These are phyloP conservation scores for Colaptes auratus DNA, from an alignment of 2,113 vertebrate species.

Conservation along the genomic window DNA sequence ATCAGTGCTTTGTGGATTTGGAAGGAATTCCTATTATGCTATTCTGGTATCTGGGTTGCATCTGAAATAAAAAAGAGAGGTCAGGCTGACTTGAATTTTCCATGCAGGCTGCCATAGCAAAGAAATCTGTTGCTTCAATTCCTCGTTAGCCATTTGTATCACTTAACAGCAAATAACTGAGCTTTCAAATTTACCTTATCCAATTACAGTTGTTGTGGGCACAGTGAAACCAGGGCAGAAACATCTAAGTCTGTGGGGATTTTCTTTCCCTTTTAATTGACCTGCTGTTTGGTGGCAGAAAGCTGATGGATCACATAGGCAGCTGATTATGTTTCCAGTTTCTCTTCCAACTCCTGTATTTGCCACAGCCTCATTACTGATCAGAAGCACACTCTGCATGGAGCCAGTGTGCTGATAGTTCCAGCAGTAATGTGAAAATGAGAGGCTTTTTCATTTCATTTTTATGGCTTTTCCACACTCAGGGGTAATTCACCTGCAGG, in stretches of 20 bases:
- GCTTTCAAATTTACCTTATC: conserved; percentile 43
- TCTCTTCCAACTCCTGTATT: conserved; percentile 56
- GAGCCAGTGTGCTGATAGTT: conserved; percentile 28
- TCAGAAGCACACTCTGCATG: conserved; percentile 45
- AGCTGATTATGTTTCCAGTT: conserved; percentile 61
- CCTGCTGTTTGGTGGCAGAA: conserved; percentile 39
- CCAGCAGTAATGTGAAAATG: conserved; percentile 51
- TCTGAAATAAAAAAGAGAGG: conserved; percentile 68
- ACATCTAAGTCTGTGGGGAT: neutral
- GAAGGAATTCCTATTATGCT: conserved; percentile 76
- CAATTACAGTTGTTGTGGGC: conserved; percentile 61
- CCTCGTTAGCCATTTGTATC: conserved; percentile 43
- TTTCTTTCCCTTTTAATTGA: conserved; percentile 62
- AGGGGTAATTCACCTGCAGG: conserved; percentile 44
- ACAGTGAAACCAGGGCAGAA: conserved; percentile 12
- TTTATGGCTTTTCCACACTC: conserved; percentile 68
- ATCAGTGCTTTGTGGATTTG: conserved; percentile 69
- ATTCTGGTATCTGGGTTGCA: conserved; percentile 72
- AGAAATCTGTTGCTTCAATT: conserved; percentile 69
- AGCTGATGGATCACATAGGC: conserved; percentile 43
- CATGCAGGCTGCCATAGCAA: conserved; percentile 57
- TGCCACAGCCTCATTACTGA: conserved; percentile 51
- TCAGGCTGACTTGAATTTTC: conserved; percentile 73
- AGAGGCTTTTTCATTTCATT: conserved; percentile 44
- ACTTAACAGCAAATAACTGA: conserved; percentile 16